phyloP scores from a whole-genome alignment of 92 coral and sea anemone species.

The Desmophyllum pertusum region DNA sequence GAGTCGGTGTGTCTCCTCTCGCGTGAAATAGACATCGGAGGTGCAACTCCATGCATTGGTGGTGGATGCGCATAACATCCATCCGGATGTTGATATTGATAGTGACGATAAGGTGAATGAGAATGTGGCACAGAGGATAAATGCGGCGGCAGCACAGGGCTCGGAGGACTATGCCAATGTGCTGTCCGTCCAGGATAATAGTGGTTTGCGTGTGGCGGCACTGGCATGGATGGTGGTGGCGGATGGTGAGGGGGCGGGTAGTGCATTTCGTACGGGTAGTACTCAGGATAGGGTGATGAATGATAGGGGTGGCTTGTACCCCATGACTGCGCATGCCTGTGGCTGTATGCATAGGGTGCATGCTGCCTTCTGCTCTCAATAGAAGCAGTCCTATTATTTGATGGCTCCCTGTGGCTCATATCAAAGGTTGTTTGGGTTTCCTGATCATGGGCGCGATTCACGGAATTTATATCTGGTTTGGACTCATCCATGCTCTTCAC shows the following conservation, averaged over 20 bases:
- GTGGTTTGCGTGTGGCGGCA: constrained; percentile 58
- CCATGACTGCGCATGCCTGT: constrained; percentile 63
- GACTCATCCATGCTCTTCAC: constrained; percentile 60
- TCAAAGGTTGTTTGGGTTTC: constrained; percentile 95
- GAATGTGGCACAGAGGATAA: constrained; percentile 41
- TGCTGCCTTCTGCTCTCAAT: constrained; percentile 42
- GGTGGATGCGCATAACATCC: constrained; percentile 53
- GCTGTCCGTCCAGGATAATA: constrained; percentile 70
- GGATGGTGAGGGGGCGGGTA: constrained; percentile 65
- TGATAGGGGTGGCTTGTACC: constrained; percentile 62
- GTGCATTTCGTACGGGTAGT: constrained; percentile 69
- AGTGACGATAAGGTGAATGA: constrained; percentile 40
- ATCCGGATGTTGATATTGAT: constrained; percentile 58
- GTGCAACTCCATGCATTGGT: constrained; percentile 40
- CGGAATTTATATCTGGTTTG: constrained; percentile 55
- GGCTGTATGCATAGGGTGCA: constrained; percentile 39
- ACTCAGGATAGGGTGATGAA: constrained; percentile 56
- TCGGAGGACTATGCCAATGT: constrained; percentile 76
- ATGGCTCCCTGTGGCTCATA: constrained; percentile 58
- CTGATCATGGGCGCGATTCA: constrained; percentile 78
- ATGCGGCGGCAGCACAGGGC: constrained; percentile 64
- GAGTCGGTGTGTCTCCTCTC: constrained; percentile 57
- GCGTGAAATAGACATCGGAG: constrained; percentile 47
- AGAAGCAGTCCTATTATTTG: constrained; percentile 42
- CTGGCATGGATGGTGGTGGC: constrained; percentile 57